These are phyloP conservation scores for Aethes cnicana DNA, from an alignment of 2,888 invertebrate species.

Conservation along the genomic window DNA sequence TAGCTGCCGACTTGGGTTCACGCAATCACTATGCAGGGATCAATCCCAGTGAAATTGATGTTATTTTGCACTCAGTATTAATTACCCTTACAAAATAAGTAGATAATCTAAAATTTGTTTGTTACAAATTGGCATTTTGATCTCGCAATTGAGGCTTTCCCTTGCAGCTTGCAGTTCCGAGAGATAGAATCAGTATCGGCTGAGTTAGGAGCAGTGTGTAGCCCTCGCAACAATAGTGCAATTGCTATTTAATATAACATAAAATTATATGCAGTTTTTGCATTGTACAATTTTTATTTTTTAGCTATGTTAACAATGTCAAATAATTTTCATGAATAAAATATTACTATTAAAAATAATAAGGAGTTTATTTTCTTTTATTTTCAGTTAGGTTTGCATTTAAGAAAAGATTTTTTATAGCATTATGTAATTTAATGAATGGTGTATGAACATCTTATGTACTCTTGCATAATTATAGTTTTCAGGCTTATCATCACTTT, in stretches of 20 bases:
- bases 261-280: slow-evolving; percentile 78
- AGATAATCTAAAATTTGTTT: slow-evolving; percentile 62
- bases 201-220: slow-evolving; percentile 74
- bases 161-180: slow-evolving; percentile 54
- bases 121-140: slow-evolving; percentile 57
- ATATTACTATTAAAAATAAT: slow-evolving; percentile 76
- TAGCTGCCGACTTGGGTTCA: neutral
- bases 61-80: slow-evolving; percentile 77
- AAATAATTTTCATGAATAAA: slow-evolving; percentile 77
- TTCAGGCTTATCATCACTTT: slow-evolving; percentile 20
- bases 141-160: slow-evolving; percentile 69
- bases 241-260: slow-evolving; percentile 71
- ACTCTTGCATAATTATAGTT: slow-evolving; percentile 21
- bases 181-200: slow-evolving; percentile 62
- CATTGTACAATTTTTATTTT: slow-evolving; percentile 81
- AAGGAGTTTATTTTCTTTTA: slow-evolving; percentile 67
- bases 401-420: slow-evolving; percentile 51
- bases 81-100: slow-evolving; percentile 67
- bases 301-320: slow-evolving; percentile 75
- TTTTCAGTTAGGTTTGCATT: slow-evolving; percentile 64
- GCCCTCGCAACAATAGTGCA: slow-evolving; percentile 82
- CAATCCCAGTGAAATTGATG: slow-evolving; percentile 70
- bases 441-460: slow-evolving; percentile 16
- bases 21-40: slow-evolving; percentile 22
- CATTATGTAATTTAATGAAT: slow-evolving; percentile 33